Percentiles rank a stretch among this genome's conserved stretches.
Evolutionary conservation across 2,797 vertebrate species (phyloP).

Genomic region (Etheostoma perlongum): DNA sequence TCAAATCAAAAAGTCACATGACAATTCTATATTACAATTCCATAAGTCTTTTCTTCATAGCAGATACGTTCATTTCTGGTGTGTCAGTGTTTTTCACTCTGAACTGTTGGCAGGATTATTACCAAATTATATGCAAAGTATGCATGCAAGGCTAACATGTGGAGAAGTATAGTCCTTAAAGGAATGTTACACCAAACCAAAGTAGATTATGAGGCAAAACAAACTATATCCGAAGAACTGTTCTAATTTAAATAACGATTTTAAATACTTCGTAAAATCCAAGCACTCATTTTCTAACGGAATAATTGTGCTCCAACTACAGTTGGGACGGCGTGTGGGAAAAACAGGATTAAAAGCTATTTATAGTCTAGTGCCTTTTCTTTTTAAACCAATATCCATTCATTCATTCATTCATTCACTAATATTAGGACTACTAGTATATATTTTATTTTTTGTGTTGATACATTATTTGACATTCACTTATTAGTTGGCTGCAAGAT

Average conservation of each 20-base stretch:
- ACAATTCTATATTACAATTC: not conserved
- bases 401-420: no score
- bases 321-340: slow-evolving; percentile 13
- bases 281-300: not conserved
- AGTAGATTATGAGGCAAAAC: slow-evolving; percentile 1
- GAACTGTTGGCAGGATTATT: not conserved
- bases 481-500: not conserved
- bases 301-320: not conserved
- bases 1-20: not conserved
- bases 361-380: slow-evolving; percentile 2
- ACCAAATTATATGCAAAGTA: slow-evolving; percentile 1
- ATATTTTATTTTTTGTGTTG: not conserved
- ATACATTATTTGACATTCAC: not conserved
- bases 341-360: slow-evolving; percentile 8
- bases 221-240: not conserved
- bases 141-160: not conserved
- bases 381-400: not conserved
- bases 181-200: slow-evolving; percentile 23
- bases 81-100: not conserved
- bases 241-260: slow-evolving; percentile 23
- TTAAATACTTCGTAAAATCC: not conserved
- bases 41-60: not conserved
- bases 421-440: no score
- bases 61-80: not conserved
- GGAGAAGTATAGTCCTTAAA: slow-evolving; percentile 3